phyloP scores from a whole-genome alignment of 2,888 invertebrate species.

The Tortrix viridana region DNA sequence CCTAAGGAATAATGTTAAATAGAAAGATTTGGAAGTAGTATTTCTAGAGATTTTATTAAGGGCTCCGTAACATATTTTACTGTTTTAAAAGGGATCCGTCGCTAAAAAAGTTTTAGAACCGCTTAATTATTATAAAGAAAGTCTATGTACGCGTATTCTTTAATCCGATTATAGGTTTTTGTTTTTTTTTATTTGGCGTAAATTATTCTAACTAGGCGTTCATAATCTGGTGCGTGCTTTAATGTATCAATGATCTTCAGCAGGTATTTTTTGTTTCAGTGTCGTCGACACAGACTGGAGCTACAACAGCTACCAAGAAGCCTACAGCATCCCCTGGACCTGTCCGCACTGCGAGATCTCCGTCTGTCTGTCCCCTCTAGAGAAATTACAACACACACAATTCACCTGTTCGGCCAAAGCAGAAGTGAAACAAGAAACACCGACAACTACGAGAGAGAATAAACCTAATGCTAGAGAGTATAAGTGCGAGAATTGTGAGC shows the following conservation, averaged over 20 bases:
- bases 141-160: no score
- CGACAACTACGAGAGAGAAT: constrained; percentile 55
- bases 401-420: constrained; percentile 71
- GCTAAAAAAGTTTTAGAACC: no score
- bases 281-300: constrained; percentile 89
- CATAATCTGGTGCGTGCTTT: neutral
- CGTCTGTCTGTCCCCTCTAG: constrained; percentile 86
- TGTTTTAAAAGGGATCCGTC: no score
- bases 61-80: no score
- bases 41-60: no score
- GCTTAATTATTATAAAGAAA: no score
- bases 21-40: no score
- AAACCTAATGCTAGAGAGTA: constrained; percentile 86
- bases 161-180: no score
- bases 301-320: constrained; percentile 83
- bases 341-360: constrained; percentile 88
- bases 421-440: constrained; percentile 57
- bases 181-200: no score
- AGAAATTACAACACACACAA: constrained; percentile 89
- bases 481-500: constrained; percentile 89
- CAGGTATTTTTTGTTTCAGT: constrained; percentile 62
- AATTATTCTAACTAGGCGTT: no score
- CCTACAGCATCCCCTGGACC: constrained; percentile 86
- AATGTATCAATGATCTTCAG: neutral
- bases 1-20: no score